Conservation (phyloP, 2,888 invertebrate species). For the Rapana venosa region DNA sequence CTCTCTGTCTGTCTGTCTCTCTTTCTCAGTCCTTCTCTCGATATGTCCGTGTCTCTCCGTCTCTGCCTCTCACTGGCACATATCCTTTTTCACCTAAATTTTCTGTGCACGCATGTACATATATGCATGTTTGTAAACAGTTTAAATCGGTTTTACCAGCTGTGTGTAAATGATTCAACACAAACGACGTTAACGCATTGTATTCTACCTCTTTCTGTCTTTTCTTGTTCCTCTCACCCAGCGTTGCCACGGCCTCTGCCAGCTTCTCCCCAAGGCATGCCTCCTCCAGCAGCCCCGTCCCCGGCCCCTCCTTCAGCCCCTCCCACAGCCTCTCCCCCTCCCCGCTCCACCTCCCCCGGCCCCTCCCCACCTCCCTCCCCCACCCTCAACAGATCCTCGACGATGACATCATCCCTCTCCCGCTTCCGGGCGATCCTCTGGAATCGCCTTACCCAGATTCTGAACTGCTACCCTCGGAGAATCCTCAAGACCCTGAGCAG, state of each 20-base stretch:
- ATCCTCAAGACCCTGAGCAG: background rate
- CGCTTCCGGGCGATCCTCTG: conserved; percentile 7
- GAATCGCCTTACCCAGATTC: background rate
- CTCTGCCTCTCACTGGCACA: background rate
- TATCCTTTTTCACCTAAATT: too few species aligned
- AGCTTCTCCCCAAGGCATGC: conserved; percentile 36
- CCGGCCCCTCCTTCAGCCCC: background rate
- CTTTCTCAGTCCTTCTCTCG: background rate
- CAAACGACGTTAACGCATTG: too few species aligned
- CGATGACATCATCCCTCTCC: conserved; percentile 38
- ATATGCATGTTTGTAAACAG: too few species aligned
- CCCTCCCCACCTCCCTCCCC: background rate
- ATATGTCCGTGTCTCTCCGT: background rate
- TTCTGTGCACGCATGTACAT: too few species aligned
- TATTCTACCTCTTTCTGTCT: background rate
- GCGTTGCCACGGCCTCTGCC: conserved; percentile 43
- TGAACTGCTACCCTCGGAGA: background rate
- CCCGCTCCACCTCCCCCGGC: conserved; percentile 9
- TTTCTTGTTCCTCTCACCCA: background rate
- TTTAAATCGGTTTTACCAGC: too few species aligned
- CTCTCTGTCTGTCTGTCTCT: background rate
- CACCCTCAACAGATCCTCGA: conserved; percentile 47
- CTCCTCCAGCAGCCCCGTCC: background rate
- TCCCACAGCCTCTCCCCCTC: background rate
- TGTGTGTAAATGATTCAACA: too few species aligned